Evolutionary conservation across 2,797 vertebrate species (phyloP), one percentile per base, ranked within the genome.

Genomic region (Girardinus metallicus): DNA sequence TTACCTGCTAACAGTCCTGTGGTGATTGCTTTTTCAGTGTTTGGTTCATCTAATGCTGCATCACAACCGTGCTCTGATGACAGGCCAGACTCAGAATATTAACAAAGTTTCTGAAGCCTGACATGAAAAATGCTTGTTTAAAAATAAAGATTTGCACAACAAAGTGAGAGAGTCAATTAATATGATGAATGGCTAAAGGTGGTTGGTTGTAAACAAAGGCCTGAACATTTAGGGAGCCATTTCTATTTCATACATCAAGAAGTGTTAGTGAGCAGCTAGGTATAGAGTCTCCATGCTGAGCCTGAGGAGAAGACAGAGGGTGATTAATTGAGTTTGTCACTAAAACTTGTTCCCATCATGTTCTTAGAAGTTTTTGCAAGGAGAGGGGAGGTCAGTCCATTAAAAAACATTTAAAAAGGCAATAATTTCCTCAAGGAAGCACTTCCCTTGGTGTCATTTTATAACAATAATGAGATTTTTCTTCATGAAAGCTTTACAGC

Each of bases 301-400:
- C 91, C 89, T 83, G 83, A 72, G 78, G 89, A 88, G 89, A 91
- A 89, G 83, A 79, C 90, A 79, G 70, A 75, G 51, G 76, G 90
- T 91, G 90, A 94, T 92, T 93, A 93, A 95, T 94, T 86, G 91
- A 88, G 82, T 93, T 91, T 88, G 91, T 93, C 88, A 90, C 85
- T 90, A 86, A 0, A 75, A 86, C 88, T 86, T 85, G 86, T 93
- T 91, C 87, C 84, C 82, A 82, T 86, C 60, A 36, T 88, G 85
- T 82, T 89, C 81, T 75, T 73, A 91, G 86, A 78, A 87, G 82
- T 79, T 86, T 83, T 80, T 90, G 87, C 86, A 86, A 93, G 91
- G 89, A 75, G 85, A 90, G 76, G 91, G 88, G 87, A 90, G 36
- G 89, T 83, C 83, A 76, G 89, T 92, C 90, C 88, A 92, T 93